Percentiles rank a stretch among this genome's conserved stretches.
Conservation (phyloP, 2,113 vertebrate genomes). For the Tetraodon nigroviridis region DNA sequence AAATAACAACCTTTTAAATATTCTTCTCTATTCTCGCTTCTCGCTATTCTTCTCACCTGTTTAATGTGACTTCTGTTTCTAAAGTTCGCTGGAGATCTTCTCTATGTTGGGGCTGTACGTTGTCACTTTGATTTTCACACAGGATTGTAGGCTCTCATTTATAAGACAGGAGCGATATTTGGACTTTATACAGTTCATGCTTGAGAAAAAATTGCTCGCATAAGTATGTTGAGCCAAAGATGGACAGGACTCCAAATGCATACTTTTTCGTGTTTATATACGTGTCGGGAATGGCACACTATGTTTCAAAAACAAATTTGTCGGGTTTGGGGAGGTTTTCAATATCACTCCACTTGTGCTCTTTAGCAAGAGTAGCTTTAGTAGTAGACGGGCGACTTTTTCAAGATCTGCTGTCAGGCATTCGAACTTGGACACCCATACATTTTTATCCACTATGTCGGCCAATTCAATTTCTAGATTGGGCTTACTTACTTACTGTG, state of each 20-base stretch:
- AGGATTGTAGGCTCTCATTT: not conserved
- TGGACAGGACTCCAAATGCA: not conserved
- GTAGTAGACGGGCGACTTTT: slow-evolving; percentile 46
- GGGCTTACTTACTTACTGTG: too few relatives aligned
- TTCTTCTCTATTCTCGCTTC: too few relatives aligned
- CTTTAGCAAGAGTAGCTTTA: slow-evolving; percentile 23
- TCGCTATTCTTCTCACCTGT: not conserved
- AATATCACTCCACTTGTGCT: slow-evolving; percentile 32
- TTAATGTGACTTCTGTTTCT: slow-evolving; percentile 8
- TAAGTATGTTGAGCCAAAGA: not conserved
- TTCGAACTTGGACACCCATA: slow-evolving; percentile 48
- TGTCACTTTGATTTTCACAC: slow-evolving; percentile 5
- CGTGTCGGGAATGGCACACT: not conserved
- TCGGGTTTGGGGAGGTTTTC: slow-evolving; percentile 15
- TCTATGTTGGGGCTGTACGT: not conserved
- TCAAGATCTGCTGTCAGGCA: slow-evolving; percentile 33
- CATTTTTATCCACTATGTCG: slow-evolving; percentile 35
- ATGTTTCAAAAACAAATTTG: too few relatives aligned
- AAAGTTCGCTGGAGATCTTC: not conserved
- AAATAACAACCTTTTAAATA: too few relatives aligned
- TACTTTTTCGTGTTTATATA: too few relatives aligned
- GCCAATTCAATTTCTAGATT: slow-evolving; percentile 45
- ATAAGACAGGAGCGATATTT: not conserved
- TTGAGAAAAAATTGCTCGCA: not conserved
- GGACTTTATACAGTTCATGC: not conserved